Base-by-base conservation (phyloP, 1,140 invertebrate species). In the Drosophila trapezifrons region DNA sequence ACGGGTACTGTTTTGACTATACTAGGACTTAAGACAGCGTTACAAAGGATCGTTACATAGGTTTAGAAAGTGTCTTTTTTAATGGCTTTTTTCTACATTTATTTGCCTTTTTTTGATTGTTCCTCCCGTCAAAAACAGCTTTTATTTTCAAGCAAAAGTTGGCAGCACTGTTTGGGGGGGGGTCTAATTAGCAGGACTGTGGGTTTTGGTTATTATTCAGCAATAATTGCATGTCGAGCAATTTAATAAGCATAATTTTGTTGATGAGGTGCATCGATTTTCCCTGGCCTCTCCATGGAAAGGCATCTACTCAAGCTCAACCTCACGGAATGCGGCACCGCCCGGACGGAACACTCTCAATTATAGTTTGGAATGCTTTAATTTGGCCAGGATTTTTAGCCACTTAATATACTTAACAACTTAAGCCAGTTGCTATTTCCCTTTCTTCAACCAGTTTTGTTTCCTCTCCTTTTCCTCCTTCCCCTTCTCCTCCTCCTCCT, bases 161-260 rank as follows among this genome's bases (percentile, higher is more conserved):
- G n/a, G n/a, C n/a, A n/a, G n/a, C n/a, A n/a, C n/a, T n/a, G n/a
- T n/a, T n/a, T n/a, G n/a, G n/a, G n/a, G n/a, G n/a, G 27, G 27
- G 22, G 22, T 4, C 12, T 37, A 37, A 54, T 54, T 38, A 20
- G n/a, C 18, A 12, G n/a, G 25, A 18, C 47, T 40, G 38, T 40
- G 27, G 32, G 27, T 51, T 9, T 37, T 52, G 13, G 29, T 20
- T 52, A 52, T 52, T 52, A 54, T n/a, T 54, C 22, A 2, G 18
- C 4, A 20, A 20, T 52, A 37, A 35, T 52, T 8, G 49, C 29
- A 52, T 52, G 49, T 52, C 29, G 49, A 52, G 35, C 29, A 10
- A 37, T n/a, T 54, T 54, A 22, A 54, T 54, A 37, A 54, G 37
- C 51, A 20, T 52, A 52, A 52, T 52, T 52, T 35, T 29, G 17